Evolutionary conservation across 2,113 vertebrate genomes (phyloP).

Genomic region (Paedocypris sp.): DNA sequence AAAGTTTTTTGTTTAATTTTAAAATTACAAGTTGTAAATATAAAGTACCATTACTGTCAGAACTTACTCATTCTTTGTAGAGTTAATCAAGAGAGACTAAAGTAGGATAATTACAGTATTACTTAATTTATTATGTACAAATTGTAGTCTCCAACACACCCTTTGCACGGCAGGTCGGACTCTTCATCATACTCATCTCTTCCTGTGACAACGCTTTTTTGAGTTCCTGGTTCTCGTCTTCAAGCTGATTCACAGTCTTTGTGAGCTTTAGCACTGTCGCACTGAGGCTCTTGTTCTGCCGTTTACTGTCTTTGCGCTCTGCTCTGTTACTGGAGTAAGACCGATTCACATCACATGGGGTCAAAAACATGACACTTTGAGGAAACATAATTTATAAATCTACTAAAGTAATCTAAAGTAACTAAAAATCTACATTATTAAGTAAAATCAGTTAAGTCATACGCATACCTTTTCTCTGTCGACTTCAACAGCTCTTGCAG

Average conservation of each 20-base stretch:
- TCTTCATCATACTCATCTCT: slow-evolving; percentile 49
- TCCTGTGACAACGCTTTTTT: slow-evolving; percentile 62
- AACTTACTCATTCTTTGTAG: too few species aligned
- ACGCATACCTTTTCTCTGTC: slow-evolving; percentile 72
- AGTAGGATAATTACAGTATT: too few species aligned
- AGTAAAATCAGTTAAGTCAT: neutral
- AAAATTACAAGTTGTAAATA: neutral
- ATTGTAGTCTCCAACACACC: slow-evolving; percentile 45
- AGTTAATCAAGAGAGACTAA: too few species aligned
- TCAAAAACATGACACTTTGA: too few species aligned
- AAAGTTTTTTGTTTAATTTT: too few species aligned
- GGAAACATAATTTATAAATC: too few species aligned
- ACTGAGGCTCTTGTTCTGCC: slow-evolving; percentile 65
- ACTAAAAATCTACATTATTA: too few species aligned
- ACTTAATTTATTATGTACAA: too few species aligned
- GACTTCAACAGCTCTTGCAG: slow-evolving; percentile 69
- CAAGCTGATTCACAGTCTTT: slow-evolving; percentile 68
- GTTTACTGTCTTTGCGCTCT: slow-evolving; percentile 64
- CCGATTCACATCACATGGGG: neutral
- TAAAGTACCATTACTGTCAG: too few species aligned
- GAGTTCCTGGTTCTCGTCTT: slow-evolving; percentile 71
- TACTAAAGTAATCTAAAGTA: too few species aligned
- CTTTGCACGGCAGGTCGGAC: slow-evolving; percentile 53
- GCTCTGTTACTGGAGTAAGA: slow-evolving; percentile 39
- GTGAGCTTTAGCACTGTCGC: slow-evolving; percentile 68